Evolutionary conservation across 2,888 invertebrate genomes (phyloP), one percentile per base, ranked within the genome.

Genomic region (Scaptomyza parva): DNA sequence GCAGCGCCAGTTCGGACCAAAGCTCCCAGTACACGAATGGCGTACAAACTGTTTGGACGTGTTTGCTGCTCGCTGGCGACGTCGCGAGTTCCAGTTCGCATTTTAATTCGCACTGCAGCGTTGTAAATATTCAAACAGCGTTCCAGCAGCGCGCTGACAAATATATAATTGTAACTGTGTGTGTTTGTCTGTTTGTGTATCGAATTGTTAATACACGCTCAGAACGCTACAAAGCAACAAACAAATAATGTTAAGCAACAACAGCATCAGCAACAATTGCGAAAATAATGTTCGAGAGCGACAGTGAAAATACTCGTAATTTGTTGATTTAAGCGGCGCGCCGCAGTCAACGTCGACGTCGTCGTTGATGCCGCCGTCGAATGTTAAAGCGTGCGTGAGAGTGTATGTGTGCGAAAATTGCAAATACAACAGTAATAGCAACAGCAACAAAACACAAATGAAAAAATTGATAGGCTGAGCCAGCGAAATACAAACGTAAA

Each of bases 21-120:
- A 76, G 75, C 75, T 77, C 62, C 79, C 76, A 88, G 88, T 88
- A 83, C 78, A 80, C 82, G 78, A 80, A 76, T 78, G 83, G 80
- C 76, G 76, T 74, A 82, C 76, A 84, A 81, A 81, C 84, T 75
- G 84, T 81, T 86, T 85, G 88, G 86, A 84, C 76, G 85, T 72
- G 78, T 73, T 78, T 86, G 74, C 68, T 67, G 73, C 73, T 80
- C 76, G 80, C 67, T 67, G 67, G 78, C 74, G 57, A 63, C 51
- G 78, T 70, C 62, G 73, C 75, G 76, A 44, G 76, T 65, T 57
- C 68, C 63, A 47, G 60, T 54, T 69, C 73, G 81, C 59, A 76
- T 71, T 68, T 70, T 43, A 66, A 62, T 76, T 73, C 55, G 48
- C 55, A 61, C 61, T 63, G 79, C 61, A 63, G 75, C 51, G 57